Evolutionary conservation across 2,888 invertebrate genomes (phyloP).

Genomic region (Rhodophaea formosa): DNA sequence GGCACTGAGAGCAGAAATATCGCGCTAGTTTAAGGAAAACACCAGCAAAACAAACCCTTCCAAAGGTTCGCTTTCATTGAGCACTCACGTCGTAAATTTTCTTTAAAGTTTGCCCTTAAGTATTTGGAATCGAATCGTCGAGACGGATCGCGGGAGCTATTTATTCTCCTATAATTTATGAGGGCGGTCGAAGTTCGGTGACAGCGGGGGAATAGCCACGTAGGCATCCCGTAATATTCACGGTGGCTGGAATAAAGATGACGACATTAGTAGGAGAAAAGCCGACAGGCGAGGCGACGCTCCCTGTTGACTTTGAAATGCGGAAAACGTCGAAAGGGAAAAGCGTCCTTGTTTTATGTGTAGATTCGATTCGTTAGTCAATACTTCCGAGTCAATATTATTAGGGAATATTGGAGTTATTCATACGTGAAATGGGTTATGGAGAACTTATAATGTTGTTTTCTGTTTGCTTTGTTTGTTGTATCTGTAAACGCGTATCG

Average conservation of each 20-base stretch:
- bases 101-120: conserved; percentile 24
- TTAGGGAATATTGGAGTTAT: conserved; percentile 33
- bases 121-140: conserved; percentile 25
- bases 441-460: conserved; percentile 19
- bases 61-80: conserved; percentile 33
- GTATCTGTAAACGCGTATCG: conserved; percentile 24
- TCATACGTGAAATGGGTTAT: conserved; percentile 35
- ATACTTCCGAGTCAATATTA: conserved; percentile 53
- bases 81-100: conserved; percentile 19
- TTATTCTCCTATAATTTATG: conserved; percentile 28
- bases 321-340: conserved; percentile 46
- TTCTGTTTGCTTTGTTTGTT: conserved; percentile 27
- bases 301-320: conserved; percentile 48
- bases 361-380: conserved; percentile 51
- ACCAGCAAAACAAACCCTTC: conserved; percentile 44
- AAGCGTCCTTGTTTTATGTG: conserved; percentile 47
- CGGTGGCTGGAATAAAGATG: conserved; percentile 48
- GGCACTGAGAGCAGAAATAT: conserved; percentile 62
- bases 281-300: conserved; percentile 43
- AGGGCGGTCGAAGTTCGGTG: conserved; percentile 29
- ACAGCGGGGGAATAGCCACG: conserved; percentile 29
- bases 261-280: conserved; percentile 45
- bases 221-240: conserved; percentile 41
- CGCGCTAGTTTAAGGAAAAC: conserved; percentile 54
- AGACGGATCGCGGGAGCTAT: conserved; percentile 24